Evolutionary conservation across 2,797 vertebrate species (phyloP), one percentile per base, ranked within the genome.

Genomic region (Peromyscus melanophrys): DNA sequence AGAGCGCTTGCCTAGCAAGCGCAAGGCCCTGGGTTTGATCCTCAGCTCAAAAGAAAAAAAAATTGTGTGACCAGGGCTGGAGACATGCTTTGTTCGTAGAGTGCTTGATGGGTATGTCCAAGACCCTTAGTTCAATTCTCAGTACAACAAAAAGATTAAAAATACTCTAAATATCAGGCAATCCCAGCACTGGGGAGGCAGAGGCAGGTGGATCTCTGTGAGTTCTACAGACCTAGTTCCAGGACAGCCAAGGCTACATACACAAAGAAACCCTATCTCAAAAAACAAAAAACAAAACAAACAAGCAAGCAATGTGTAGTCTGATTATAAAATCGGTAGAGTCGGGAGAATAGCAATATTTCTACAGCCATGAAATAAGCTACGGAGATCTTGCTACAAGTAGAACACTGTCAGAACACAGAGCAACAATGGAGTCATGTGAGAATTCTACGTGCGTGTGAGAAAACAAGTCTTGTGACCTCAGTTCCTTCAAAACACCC

Each of bases 291-390:
- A 31, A 63, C 25, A n/a, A 40, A 71, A 1, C 0, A 2, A 37
- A 57, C 17, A 57, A 71, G 9, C 3, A 71, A 37, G 21, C 19
- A 69, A 69, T 8, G 63, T 91, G 31, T 85, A 59, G 11, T 95
- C 63, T 85, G 55, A 80, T 67, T 75, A 91, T 57, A 95, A 89
- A 96, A 86, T 46, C 43, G 75, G 14, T 76, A 69, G 37, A 89
- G 49, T 52, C 34, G 21, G 40, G 10, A 92, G 84, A 84, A 87
- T 4, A 27, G 6, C 46, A 27, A 16, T 25, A 52, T 69, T 71
- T 25, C 84, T n/a, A 55, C 31, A 37, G 84, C 34, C 34, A 55
- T 0, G 4, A 71, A 55, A 29, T 67, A 37, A 29, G 34, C 49
- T 29, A 52, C 0, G 25, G 12, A 23, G 31, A 27, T 6, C 31